Base-by-base conservation (phyloP, 1,140 invertebrate genomes). In the Dendrolimus punctatus region DNA sequence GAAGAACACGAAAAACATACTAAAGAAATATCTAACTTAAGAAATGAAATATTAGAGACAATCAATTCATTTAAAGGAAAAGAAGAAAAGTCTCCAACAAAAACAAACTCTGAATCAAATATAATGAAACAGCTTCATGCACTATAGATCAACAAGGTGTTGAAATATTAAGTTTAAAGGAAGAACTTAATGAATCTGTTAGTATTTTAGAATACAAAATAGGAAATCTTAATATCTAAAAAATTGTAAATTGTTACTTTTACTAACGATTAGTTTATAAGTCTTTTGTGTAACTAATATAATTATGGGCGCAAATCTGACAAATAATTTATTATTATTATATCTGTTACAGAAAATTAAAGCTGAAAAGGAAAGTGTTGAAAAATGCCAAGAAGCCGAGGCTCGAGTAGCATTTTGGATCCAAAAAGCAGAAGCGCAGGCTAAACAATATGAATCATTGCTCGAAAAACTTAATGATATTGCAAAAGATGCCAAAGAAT, bases 1-100 rank as follows among this genome's bases (percentile, higher is more conserved):
- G 66, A 74, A 55, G 85, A 87, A 76, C 68, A 76, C 57, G 80
- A 64, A 61, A 88, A 75, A 71, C 87, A 76, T 64, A 80, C 64
- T 58, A 73, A 74, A 70, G 85, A 85, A 81, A 84, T 86, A 64
- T 78, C 66, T 51, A 55, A 70, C 8, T 63, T 88, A 55, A 68
- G 78, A 53, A 76, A 64, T 47, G 80, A 87, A 64, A 76, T 87
- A 45, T 53, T 76, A 39, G 69, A 74, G 56, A 70, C 73, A 37
- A 63, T 86, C 48, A 70, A 81, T 51, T 59, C 59, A 38, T 64
- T 80, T 10, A 87, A 83, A 64, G 69, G 77, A 46, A 76, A 70
- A 53, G 62, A 72, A 66, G 53, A 52, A 47, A 10, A 61, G 40
- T 10, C 9, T 52, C 55, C 71, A 43, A 50, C 55, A 55, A 39